phyloP scores from a whole-genome alignment of 2,797 vertebrate species.

The Enteromius trimaculatus region DNA sequence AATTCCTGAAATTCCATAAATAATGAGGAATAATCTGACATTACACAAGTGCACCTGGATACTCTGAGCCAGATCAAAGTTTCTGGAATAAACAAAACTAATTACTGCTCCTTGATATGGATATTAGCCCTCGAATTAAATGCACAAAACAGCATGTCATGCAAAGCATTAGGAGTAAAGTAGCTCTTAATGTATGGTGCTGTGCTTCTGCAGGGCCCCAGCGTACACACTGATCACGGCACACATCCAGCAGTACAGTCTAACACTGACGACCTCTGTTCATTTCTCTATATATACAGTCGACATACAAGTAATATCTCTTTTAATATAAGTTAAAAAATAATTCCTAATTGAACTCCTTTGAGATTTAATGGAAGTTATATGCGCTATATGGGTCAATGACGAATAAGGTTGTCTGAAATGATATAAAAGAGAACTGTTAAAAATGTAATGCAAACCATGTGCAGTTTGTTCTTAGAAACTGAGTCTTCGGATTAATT shows the following conservation, averaged over 20 bases:
- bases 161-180: background rate
- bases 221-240: background rate
- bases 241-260: background rate
- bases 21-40: background rate
- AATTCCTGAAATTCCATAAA: background rate
- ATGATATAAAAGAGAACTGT: background rate
- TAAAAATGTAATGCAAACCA: background rate
- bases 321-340: background rate
- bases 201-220: conserved; percentile 1
- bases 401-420: background rate
- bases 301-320: background rate
- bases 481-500: background rate
- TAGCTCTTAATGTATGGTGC: background rate
- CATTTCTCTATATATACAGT: background rate
- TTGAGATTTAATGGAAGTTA: background rate
- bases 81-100: background rate
- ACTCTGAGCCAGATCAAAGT: conserved; percentile 21
- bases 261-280: background rate
- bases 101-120: background rate
- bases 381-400: background rate
- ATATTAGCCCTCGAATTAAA: background rate
- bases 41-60: conserved; percentile 5
- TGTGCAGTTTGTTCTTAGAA: background rate
- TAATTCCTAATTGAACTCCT: background rate
- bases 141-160: background rate